A percentile compares a stretch with the other conserved stretches of the same genome.
Conservation (phyloP, 2,113 vertebrate species). For the Isurus oxyrinchus region DNA sequence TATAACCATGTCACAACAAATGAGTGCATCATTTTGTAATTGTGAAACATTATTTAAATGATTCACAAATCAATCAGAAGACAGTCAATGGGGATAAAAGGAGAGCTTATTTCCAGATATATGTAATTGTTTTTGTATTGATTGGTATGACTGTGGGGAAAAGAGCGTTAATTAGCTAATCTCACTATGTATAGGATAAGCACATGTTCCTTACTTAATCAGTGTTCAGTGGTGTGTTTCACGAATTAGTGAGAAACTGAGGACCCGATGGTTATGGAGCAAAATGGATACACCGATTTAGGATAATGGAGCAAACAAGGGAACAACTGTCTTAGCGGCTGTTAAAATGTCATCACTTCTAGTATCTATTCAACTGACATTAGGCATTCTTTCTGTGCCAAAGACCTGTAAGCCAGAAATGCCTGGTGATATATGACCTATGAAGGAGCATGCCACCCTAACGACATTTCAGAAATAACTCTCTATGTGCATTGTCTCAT, state of each 20-base stretch:
- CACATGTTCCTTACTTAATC: background rate
- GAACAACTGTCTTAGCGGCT: background rate
- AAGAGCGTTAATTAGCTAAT: background rate
- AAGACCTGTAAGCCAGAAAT: background rate
- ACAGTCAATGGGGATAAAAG: background rate
- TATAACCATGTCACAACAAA: background rate
- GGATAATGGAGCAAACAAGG: background rate
- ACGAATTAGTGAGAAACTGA: background rate
- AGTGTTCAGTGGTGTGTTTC: background rate
- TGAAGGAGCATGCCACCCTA: background rate
- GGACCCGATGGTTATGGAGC: background rate
- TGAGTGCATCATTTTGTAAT: background rate
- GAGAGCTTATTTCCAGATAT: background rate
- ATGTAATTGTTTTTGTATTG: conserved; percentile 25
- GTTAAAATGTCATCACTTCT: background rate
- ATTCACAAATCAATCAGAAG: background rate
- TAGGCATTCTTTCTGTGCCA: background rate
- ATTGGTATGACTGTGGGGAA: background rate
- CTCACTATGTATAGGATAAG: background rate
- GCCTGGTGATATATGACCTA: background rate
- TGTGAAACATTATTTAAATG: background rate
- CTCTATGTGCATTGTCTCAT: background rate
- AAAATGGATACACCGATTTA: background rate
- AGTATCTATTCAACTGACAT: background rate
- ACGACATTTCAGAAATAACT: background rate